phyloP scores from a whole-genome alignment of 2,797 vertebrate genomes.

The Melanotaenia pygmaea region DNA sequence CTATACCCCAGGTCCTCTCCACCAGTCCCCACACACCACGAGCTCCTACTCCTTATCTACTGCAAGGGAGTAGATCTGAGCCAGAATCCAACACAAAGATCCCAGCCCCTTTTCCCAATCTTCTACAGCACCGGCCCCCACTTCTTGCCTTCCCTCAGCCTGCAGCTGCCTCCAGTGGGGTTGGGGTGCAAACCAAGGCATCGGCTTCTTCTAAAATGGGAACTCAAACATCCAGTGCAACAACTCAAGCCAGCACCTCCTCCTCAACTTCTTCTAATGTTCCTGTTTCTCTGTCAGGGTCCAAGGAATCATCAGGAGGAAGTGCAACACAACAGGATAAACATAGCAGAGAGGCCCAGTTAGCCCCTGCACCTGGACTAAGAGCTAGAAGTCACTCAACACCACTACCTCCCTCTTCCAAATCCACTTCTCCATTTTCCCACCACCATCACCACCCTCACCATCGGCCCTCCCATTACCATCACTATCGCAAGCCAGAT shows the following conservation, averaged over 20 bases:
- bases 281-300: conserved; percentile 71
- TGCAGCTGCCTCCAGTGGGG: conserved; percentile 84
- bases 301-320: conserved; percentile 78
- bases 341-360: conserved; percentile 81
- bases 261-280: conserved; percentile 79
- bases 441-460: conserved; percentile 88
- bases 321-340: conserved; percentile 77
- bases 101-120: conserved; percentile 92
- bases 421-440: conserved; percentile 86
- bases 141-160: conserved; percentile 92
- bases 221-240: conserved; percentile 70
- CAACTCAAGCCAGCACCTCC: conserved; percentile 72
- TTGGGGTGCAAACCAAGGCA: conserved; percentile 83
- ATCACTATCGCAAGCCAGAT: conserved; percentile 88
- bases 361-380: conserved; percentile 82
- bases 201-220: conserved; percentile 73
- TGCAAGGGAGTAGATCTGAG: conserved; percentile 81
- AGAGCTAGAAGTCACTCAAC: conserved; percentile 94
- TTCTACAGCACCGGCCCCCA: conserved; percentile 91
- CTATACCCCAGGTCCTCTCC: conserved; percentile 81
- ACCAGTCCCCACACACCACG: conserved; percentile 85
- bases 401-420: conserved; percentile 89
- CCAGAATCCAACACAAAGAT: conserved; percentile 86
- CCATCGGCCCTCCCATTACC: conserved; percentile 89
- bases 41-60: conserved; percentile 85